These are phyloP conservation scores for Drosophila paramelanica DNA, from an alignment of 2,888 invertebrate species.

Conservation along the genomic window DNA sequence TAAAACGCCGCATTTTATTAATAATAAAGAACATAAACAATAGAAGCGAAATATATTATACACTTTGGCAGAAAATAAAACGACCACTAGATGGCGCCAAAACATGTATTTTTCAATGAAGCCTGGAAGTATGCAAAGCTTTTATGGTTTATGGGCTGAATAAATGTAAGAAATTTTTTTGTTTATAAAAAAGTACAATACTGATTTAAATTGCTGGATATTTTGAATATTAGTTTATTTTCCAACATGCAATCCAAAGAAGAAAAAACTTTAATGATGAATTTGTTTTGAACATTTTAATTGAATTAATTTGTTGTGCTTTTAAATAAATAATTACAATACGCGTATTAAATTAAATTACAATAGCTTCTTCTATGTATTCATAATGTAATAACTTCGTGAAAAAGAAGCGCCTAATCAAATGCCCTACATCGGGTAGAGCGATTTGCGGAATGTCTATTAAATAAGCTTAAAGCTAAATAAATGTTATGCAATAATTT, in stretches of 20 bases:
- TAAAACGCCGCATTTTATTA: neutral
- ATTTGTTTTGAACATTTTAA: constrained; percentile 73
- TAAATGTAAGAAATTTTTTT: no score
- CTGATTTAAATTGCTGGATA: no score
- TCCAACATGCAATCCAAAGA: no score
- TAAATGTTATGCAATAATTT: constrained; percentile 77
- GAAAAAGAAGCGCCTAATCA: constrained; percentile 65
- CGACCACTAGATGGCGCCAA: constrained; percentile 33
- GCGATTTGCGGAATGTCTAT: constrained; percentile 49
- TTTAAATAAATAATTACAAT: constrained; percentile 79
- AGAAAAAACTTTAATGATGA: neutral
- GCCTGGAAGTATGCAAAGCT: constrained; percentile 30
- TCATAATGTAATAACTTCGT: constrained; percentile 49
- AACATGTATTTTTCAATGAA: rapidly evolving
- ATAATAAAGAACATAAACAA: neutral
- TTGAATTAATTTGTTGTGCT: constrained; percentile 69
- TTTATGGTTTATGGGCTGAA: neutral
- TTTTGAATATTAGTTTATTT: no score
- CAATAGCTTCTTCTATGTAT: constrained; percentile 74
- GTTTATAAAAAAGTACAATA: no score
- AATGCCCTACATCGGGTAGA: constrained; percentile 46
- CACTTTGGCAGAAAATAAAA: neutral
- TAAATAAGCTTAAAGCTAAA: constrained; percentile 64
- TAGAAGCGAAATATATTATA: neutral
- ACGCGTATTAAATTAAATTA: constrained; percentile 72